A percentile compares a stretch with the other conserved stretches of the same genome.
Conservation (phyloP, 2,888 invertebrate species). For the Cephalotes varians region DNA sequence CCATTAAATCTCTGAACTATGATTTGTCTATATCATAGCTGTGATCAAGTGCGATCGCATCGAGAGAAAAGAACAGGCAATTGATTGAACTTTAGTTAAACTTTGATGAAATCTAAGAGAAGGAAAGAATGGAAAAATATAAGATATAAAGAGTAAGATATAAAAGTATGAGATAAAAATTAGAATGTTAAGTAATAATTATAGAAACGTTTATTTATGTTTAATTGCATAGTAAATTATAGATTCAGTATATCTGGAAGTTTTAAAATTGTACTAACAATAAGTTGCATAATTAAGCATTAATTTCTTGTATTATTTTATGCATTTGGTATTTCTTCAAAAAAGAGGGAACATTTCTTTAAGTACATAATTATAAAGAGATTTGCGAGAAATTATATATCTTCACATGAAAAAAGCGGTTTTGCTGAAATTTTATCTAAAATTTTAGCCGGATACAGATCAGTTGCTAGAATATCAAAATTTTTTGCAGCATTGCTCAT, state of each 20-base stretch:
- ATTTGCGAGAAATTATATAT: too few relatives aligned
- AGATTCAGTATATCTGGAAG: not conserved
- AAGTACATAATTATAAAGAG: not conserved
- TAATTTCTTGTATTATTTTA: not conserved
- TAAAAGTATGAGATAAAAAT: not conserved
- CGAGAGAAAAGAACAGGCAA: not conserved
- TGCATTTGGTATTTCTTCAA: not conserved
- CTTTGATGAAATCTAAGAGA: not conserved
- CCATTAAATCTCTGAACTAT: constrained; percentile 2
- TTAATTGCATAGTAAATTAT: not conserved
- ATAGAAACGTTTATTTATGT: not conserved
- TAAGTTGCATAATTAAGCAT: not conserved
- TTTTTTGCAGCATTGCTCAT: too few relatives aligned
- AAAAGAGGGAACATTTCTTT: not conserved
- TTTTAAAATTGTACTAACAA: not conserved
- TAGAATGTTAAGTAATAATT: not conserved
- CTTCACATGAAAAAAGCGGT: too few relatives aligned
- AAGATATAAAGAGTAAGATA: too few relatives aligned
- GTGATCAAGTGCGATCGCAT: not conserved
- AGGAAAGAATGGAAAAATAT: not conserved
- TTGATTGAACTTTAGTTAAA: not conserved
- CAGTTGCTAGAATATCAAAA: too few relatives aligned
- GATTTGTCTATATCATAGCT: not conserved
- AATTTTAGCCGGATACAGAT: too few relatives aligned
- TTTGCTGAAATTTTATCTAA: too few relatives aligned